Conservation (phyloP, 2,797 vertebrate species). For the Phataginus tetradactyla region DNA sequence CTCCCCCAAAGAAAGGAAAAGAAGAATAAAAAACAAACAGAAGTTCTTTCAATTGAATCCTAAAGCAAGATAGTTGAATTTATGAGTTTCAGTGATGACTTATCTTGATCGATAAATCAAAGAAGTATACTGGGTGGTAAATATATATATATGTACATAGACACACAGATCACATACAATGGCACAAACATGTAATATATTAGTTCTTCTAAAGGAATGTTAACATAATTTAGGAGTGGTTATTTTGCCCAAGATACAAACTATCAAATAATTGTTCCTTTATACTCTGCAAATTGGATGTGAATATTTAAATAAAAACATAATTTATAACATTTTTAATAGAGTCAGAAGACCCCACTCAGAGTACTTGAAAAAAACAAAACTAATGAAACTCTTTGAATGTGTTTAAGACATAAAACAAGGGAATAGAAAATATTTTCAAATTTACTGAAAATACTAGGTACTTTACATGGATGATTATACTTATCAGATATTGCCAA, state of each 20-base stretch:
- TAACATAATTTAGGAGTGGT: background rate
- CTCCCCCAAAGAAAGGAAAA: background rate
- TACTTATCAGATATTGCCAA: slow-evolving; percentile 68
- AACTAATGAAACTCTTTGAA: slow-evolving; percentile 16
- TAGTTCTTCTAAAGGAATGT: background rate
- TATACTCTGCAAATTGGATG: background rate
- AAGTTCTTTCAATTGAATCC: background rate
- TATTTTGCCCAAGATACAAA: background rate
- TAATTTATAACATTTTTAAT: background rate
- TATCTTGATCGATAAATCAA: background rate
- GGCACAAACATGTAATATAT: background rate
- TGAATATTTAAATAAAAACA: background rate
- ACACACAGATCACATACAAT: background rate
- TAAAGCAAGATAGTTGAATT: slow-evolving; percentile 5
- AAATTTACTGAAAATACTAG: slow-evolving; percentile 65
- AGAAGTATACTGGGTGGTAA: background rate
- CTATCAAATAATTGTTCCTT: background rate
- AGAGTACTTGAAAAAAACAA: background rate
- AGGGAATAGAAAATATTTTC: slow-evolving; percentile 62
- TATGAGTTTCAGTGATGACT: background rate
- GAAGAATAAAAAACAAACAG: slow-evolving; percentile 3
- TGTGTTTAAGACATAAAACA: background rate
- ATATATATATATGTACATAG: background rate
- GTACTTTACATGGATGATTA: slow-evolving; percentile 59
- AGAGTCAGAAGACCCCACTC: background rate